Conservation (phyloP, 2,797 vertebrate species). For the Artibeus jamaicensis region DNA sequence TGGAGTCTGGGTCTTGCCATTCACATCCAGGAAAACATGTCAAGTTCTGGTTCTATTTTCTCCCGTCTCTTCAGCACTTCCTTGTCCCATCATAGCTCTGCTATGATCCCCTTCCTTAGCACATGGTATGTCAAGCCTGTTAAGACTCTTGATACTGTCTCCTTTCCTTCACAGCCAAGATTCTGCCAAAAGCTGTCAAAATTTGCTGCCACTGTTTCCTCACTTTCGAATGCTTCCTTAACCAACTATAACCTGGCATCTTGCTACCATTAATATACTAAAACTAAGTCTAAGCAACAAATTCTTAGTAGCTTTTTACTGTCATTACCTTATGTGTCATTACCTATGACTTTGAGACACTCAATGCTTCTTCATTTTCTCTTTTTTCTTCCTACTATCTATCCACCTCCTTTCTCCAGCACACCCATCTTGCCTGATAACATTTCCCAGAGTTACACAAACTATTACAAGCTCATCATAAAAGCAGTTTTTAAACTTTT, state of each 20-base stretch:
- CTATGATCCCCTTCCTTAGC: not conserved
- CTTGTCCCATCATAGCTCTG: not conserved
- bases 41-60: not conserved
- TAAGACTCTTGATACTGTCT: not conserved
- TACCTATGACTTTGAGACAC: not conserved
- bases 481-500: not conserved
- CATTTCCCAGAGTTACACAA: not conserved
- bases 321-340: not conserved
- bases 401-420: not conserved
- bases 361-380: not conserved
- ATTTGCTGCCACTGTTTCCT: not conserved
- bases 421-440: not conserved
- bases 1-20: not conserved
- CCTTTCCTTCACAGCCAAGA: not conserved
- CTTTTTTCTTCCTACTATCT: not conserved
- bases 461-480: not conserved
- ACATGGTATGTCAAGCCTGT: not conserved
- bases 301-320: constrained; percentile 5
- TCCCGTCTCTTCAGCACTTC: not conserved
- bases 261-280: not conserved
- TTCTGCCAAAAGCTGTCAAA: not conserved
- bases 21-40: not conserved
- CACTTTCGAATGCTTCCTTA: not conserved
- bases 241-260: not conserved
- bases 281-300: not conserved